Percentiles rank a stretch among this genome's conserved stretches.
phyloP scores from a whole-genome alignment of 2,797 vertebrate species.

The Galagoides demidoff region DNA sequence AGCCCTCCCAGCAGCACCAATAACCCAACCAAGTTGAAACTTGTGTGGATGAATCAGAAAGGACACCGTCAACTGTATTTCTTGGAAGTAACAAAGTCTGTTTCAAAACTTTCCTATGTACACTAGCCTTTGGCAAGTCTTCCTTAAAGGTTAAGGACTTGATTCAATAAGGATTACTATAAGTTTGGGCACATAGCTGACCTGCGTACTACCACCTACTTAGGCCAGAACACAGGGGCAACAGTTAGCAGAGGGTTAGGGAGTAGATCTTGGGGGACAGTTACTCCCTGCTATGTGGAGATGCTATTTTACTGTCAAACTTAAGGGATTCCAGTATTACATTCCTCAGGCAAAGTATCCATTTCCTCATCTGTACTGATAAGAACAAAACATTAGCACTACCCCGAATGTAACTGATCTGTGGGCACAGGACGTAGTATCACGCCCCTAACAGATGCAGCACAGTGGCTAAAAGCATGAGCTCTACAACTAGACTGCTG shows the following conservation, averaged over 20 bases:
- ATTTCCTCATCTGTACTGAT: not conserved
- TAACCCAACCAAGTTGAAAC: too few species aligned
- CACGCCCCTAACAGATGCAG: too few species aligned
- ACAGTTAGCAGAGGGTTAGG: not conserved
- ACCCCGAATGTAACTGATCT: not conserved
- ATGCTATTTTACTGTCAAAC: not conserved
- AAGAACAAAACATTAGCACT: not conserved
- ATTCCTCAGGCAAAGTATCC: not conserved
- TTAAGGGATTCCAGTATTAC: not conserved
- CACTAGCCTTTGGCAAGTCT: not conserved
- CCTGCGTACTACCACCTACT: not conserved
- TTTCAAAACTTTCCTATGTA: not conserved
- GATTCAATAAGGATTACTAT: not conserved
- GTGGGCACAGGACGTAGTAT: not conserved
- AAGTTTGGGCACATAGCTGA: not conserved
- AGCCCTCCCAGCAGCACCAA: too few species aligned
- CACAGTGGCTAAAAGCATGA: not conserved
- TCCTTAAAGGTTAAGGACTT: not conserved
- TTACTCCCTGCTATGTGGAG: not conserved
- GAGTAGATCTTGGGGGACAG: not conserved
- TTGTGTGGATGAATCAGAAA: too few species aligned
- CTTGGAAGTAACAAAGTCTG: too few species aligned
- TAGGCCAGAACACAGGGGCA: not conserved
- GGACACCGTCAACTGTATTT: too few species aligned
- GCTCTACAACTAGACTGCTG: not conserved